A percentile compares a stretch with the other conserved stretches of the same genome.
Evolutionary conservation across 2,113 vertebrate species (phyloP).

Genomic region (Misgurnus anguillicaudatus): DNA sequence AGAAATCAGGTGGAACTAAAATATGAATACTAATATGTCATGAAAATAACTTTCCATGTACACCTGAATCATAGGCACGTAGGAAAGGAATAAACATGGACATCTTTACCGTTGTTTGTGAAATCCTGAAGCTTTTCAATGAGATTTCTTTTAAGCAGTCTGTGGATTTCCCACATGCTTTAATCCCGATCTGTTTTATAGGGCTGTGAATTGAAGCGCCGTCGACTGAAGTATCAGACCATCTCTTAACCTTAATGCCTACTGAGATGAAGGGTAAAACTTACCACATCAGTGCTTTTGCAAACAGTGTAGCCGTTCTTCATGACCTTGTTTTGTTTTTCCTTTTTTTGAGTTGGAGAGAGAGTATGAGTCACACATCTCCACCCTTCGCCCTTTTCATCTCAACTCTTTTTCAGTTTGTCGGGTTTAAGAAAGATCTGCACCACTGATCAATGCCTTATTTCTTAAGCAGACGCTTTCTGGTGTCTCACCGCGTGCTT

Average conservation of each 20-base stretch:
- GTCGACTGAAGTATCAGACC: conserved; percentile 20
- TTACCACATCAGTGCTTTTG: conserved; percentile 25
- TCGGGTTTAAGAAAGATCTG: conserved; percentile 45
- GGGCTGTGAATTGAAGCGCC: not conserved
- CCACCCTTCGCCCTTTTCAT: not conserved
- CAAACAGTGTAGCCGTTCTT: conserved; percentile 37
- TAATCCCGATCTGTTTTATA: not conserved
- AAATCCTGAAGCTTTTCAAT: not conserved
- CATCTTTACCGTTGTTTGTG: not conserved
- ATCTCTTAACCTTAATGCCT: conserved; percentile 23
- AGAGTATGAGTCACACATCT: conserved; percentile 40
- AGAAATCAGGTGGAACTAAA: too few species aligned
- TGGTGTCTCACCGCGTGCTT: conserved; percentile 21
- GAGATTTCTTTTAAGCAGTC: conserved; percentile 3
- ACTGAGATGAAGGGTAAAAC: conserved; percentile 24
- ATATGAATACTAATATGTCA: too few species aligned
- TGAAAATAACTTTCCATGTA: too few species aligned
- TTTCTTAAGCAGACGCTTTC: conserved; percentile 53
- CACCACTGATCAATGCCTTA: conserved; percentile 50
- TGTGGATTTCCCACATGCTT: conserved; percentile 32
- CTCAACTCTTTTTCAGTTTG: conserved; percentile 38
- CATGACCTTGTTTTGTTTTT: conserved; percentile 16
- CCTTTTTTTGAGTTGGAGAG: not conserved
- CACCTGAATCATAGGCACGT: too few species aligned
- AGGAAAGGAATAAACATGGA: not conserved